Conservation (phyloP, 2,797 vertebrate genomes). For the Psittacula echo region DNA sequence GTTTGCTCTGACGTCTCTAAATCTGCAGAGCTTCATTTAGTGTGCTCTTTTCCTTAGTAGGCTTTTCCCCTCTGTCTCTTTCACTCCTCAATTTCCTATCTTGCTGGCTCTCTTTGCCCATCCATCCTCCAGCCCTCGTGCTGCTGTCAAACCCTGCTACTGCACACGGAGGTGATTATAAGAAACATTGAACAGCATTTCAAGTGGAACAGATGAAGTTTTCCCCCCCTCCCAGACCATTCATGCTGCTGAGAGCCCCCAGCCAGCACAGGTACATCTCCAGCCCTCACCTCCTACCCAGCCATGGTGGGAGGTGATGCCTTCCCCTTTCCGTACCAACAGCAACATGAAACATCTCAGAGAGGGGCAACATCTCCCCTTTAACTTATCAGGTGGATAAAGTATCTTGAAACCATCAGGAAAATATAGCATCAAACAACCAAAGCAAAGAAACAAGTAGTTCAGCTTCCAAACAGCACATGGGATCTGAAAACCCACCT, state of each 20-base stretch:
- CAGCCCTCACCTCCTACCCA: background rate
- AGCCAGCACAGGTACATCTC: background rate
- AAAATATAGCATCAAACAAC: conserved; percentile 40
- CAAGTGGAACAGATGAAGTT: conserved; percentile 29
- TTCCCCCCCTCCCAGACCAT: background rate
- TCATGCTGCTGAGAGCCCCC: background rate
- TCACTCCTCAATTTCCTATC: background rate
- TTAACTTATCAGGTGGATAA: background rate
- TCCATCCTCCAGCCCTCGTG: background rate
- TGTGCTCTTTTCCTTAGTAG: background rate
- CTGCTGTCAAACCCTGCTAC: conserved; percentile 15
- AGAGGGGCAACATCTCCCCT: background rate
- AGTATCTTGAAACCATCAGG: background rate
- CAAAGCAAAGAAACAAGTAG: conserved; percentile 44
- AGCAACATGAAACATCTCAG: background rate
- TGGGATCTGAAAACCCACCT: background rate
- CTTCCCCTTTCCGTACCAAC: background rate
- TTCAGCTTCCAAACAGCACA: background rate
- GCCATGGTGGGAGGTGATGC: background rate
- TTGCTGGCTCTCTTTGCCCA: background rate
- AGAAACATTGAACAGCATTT: conserved; percentile 46
- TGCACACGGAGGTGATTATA: background rate
- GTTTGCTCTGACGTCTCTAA: background rate
- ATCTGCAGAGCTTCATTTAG: background rate
- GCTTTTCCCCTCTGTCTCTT: background rate